Base-by-base conservation (phyloP, 2,888 invertebrate genomes). In the Synergus japonicus region DNA sequence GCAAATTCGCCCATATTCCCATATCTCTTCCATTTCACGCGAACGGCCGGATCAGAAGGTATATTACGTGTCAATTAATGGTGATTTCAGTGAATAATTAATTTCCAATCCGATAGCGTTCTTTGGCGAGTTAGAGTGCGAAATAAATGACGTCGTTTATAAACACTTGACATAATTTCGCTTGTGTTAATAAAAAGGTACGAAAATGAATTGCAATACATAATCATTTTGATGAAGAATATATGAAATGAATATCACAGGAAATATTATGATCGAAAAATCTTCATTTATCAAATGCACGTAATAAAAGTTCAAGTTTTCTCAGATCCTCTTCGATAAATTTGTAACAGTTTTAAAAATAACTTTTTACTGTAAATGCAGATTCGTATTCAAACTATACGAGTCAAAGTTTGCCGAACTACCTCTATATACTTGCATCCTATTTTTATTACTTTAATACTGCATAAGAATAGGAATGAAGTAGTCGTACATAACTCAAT, bases 321-420 rank as follows among this genome's bases (percentile, higher is more conserved):
- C 37, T 65, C 41, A 29, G 41, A 37, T 2, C 37, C 41, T 65
- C n/a, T 65, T 7, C 41, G 65, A 65, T 15, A 65, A 65, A 65
- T 65, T 65, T 65, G 65, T 65, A 65, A 37, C 37, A 65, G 65
- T 65, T 65, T 65, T 65, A 65, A 65, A 41, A 65, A 41, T 29
- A 65, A 65, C 43, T 65, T 65, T n/a, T 65, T 65, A 65, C 65
- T 65, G n/a, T n/a, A n/a, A 65, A 65, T 65, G 65, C 37, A 65
- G 29, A 65, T 65, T 65, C 29, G n/a, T 65, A 65, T 65, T 65
- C 65, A 37, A 41, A 65, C 15, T 37, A 5, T 37, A 37, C 5
- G 37, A 37, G 37, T 37, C 37, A 37, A 37, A 22, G n/a, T 65
- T 29, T 65, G 37, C 37, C 65, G 41, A 65, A 65, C 41, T 65